Evolutionary conservation across 2,797 vertebrate genomes (phyloP).

Genomic region (Amazona ochrocephala): DNA sequence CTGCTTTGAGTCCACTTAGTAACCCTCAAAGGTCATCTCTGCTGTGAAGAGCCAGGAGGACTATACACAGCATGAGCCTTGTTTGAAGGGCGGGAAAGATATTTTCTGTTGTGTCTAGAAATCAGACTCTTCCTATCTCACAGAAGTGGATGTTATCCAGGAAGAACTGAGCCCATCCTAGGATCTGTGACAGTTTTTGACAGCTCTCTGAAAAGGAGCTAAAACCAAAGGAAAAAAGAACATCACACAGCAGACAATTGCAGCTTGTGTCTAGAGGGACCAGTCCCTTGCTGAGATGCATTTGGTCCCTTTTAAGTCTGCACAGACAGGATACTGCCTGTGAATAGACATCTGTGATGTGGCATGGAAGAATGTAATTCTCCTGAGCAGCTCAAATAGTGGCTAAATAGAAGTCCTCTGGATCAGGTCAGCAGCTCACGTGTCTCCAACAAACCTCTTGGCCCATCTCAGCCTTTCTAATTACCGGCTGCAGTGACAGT

Average conservation of each 20-base stretch:
- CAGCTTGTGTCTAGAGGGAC: background rate
- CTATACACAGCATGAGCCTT: background rate
- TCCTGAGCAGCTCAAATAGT: background rate
- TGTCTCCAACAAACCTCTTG: background rate
- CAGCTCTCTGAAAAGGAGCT: background rate
- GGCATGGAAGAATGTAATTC: background rate
- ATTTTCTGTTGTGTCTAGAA: constrained; percentile 16
- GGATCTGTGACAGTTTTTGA: background rate
- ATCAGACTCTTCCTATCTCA: background rate
- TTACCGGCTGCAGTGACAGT: background rate
- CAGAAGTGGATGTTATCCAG: background rate
- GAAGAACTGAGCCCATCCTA: background rate
- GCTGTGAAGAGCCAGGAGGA: constrained; percentile 19
- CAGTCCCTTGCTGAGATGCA: background rate
- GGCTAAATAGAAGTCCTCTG: background rate
- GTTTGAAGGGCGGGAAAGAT: background rate
- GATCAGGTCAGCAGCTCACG: background rate
- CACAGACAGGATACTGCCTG: background rate
- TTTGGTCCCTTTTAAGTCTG: background rate
- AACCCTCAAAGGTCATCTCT: constrained; percentile 46
- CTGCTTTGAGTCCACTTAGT: constrained; percentile 9
- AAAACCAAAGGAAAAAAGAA: background rate
- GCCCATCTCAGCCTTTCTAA: background rate
- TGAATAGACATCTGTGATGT: background rate
- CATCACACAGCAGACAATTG: background rate